A percentile compares a stretch with the other conserved stretches of the same genome.
Conservation (phyloP, 2,797 vertebrate genomes). For the Pipistrellus nathusii region DNA sequence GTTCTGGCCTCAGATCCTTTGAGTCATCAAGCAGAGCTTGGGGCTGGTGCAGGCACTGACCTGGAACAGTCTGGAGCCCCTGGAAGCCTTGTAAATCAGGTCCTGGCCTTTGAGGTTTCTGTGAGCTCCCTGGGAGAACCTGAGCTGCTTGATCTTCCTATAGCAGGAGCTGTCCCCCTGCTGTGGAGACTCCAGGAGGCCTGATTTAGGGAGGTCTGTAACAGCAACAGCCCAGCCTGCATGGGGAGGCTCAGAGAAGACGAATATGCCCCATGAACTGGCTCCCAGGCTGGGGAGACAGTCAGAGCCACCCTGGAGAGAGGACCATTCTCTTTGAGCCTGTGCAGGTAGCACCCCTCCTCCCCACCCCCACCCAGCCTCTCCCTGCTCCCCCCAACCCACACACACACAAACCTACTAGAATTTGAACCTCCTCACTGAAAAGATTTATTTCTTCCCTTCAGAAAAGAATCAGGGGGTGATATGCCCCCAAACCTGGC, state of each 20-base stretch:
- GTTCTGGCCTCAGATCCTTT: not conserved
- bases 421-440: not conserved
- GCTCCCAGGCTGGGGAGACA: slow-evolving; percentile 9
- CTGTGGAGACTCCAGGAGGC: slow-evolving; percentile 27
- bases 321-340: not conserved
- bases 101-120: slow-evolving; percentile 67
- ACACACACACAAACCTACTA: not conserved
- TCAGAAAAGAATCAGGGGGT: not conserved
- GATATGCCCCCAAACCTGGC: not conserved
- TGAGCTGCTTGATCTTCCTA: slow-evolving; percentile 14
- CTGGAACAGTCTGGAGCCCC: slow-evolving; percentile 74
- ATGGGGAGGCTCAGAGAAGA: slow-evolving; percentile 26
- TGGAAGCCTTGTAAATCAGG: slow-evolving; percentile 67
- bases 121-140: slow-evolving; percentile 50
- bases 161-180: not conserved
- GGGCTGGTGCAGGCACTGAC: not conserved
- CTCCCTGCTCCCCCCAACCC: too few species aligned
- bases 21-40: not conserved
- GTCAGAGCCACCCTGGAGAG: slow-evolving; percentile 16
- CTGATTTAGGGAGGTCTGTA: slow-evolving; percentile 73
- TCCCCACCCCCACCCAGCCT: too few species aligned
- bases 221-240: not conserved
- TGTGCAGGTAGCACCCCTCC: not conserved
- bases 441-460: not conserved
- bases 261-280: slow-evolving; percentile 59